These are phyloP conservation scores for Pseudoatta argentina DNA, from an alignment of 1,140 invertebrate genomes.

Conservation along the genomic window DNA sequence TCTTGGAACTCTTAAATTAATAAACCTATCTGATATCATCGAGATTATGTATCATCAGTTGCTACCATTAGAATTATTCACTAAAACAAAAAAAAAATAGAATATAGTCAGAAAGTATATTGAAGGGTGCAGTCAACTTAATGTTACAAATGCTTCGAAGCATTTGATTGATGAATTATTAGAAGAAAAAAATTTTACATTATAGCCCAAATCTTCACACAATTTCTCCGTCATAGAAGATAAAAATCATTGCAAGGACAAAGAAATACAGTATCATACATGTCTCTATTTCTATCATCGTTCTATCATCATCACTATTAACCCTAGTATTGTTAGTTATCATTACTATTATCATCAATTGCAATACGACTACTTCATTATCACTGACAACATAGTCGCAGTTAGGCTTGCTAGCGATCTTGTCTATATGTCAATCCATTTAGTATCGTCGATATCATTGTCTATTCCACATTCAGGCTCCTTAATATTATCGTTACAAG, in stretches of 20 bases:
- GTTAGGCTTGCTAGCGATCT: constrained; percentile 33
- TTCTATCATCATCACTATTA: constrained; percentile 1
- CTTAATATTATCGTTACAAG: constrained; percentile 51
- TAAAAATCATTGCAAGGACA: not conserved
- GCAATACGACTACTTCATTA: not conserved
- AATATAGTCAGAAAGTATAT: not conserved
- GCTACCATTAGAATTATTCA: not conserved
- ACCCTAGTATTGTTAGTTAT: constrained; percentile 26
- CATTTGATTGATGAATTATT: too few species aligned
- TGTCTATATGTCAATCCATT: constrained; percentile 57
- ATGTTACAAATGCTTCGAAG: too few species aligned
- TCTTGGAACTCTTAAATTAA: not conserved
- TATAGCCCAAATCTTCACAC: not conserved
- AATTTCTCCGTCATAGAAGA: not conserved
- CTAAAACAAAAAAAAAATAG: not conserved
- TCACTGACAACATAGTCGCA: constrained; percentile 18
- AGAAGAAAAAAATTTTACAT: too few species aligned
- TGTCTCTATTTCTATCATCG: not conserved
- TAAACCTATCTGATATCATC: constrained; percentile 11
- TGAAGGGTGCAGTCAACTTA: too few species aligned
- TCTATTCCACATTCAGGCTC: constrained; percentile 48
- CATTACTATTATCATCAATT: constrained; percentile 24
- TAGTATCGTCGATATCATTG: constrained; percentile 52
- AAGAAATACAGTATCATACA: not conserved
- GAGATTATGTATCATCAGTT: not conserved